phyloP scores from a whole-genome alignment of 2,888 invertebrate genomes.

The Acanthosepion pharaonis region DNA sequence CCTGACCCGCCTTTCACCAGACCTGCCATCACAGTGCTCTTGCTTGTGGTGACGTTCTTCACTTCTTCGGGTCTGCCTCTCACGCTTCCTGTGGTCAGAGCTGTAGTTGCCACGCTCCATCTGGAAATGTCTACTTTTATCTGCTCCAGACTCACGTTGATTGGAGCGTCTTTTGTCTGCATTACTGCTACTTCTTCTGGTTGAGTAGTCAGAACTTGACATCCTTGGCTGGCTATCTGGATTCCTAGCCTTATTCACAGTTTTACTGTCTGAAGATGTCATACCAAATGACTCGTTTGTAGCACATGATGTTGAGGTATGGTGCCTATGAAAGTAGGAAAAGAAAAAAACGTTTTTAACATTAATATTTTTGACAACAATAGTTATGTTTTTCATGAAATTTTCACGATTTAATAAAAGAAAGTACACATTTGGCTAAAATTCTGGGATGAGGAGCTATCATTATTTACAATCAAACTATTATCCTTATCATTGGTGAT shows the following conservation, averaged over 20 bases:
- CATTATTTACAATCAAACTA: no score
- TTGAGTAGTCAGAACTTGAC: neutral
- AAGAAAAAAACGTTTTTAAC: neutral
- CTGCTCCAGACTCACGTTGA: neutral
- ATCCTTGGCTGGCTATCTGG: neutral
- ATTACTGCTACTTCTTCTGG: neutral
- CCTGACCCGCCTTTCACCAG: neutral
- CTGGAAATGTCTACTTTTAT: neutral
- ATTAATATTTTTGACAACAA: neutral
- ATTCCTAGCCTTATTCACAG: neutral
- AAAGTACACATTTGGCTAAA: no score
- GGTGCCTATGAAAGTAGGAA: neutral
- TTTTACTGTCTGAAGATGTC: neutral
- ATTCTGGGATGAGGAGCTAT: no score
- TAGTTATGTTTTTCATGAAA: neutral
- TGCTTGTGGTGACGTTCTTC: neutral
- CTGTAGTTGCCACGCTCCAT: neutral
- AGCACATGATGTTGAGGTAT: neutral
- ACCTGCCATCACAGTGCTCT: neutral
- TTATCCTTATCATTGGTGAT: no score
- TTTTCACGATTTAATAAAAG: no score
- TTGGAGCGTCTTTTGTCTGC: neutral
- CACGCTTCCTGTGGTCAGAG: neutral
- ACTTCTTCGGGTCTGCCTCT: neutral
- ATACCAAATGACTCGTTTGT: no score